Evolutionary conservation across 1,140 invertebrate species (phyloP), one percentile per base, ranked within the genome.

Genomic region (Pomacea maculata): DNA sequence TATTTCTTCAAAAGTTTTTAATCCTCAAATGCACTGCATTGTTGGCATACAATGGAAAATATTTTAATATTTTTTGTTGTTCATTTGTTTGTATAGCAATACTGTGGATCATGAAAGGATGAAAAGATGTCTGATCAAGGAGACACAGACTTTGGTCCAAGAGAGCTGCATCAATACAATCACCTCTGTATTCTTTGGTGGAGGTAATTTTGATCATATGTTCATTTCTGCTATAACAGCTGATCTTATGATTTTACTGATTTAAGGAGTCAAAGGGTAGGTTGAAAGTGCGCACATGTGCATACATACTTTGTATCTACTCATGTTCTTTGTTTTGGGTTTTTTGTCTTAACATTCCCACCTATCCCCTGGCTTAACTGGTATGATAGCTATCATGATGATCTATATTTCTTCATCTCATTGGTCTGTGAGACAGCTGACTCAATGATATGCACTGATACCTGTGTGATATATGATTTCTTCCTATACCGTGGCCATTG

Each of bases 171-270:
- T 90, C 7, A 78, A 80, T 34, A 75, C 81, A 68, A 85, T 90
- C 3, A 86, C 84, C 14, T 88, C 89, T 54, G 85, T 90, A 14
- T 91, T 88, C 81, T 90, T 90, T 86, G 89, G 89, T 64, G 89
- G 89, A 85, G 88, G 88, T 89, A 78, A 79, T 81, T 73, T 75
- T 73, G 25, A n/a, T 72, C 45, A 25, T 77, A 63, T 57, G 34
- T 6, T 25, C 14, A 74, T 4, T 45, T 45, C 75, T 55, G 5
- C 1, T 75, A 0, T 75, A n/a, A 29, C 21, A 57, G 21, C 21
- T 61, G n/a, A n/a, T n/a, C 9, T 78, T 29, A 45, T 45, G 34
- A 6, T 45, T 25, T 45, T 45, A 45, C 34, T 45, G 34, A 45
- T 45, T 45, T 45, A 45, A 45, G 34, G 34, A 45, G 34, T 45